Evolutionary conservation across 2,888 invertebrate species (phyloP), one percentile per base, ranked within the genome.

Genomic region (Drosophila engyochracea): DNA sequence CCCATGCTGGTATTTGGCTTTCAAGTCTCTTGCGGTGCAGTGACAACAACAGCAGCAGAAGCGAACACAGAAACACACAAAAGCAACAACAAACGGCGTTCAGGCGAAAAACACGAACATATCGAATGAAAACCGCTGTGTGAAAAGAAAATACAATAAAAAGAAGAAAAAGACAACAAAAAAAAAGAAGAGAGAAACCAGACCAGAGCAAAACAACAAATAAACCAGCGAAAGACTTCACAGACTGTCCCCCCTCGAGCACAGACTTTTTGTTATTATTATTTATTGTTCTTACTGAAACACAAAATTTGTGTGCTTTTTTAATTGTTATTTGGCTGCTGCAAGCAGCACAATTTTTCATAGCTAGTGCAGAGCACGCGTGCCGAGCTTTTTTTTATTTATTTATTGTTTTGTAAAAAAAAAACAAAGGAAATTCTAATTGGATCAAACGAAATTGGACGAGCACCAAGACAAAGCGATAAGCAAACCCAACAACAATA

Each of bases 1-100:
- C 83, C 81, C 76, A 71, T 78, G 74, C 79, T 90, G 88, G 90
- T 92, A 92, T 91, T 92, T 90, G 89, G 84, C 90, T 90, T 89
- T 89, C 81, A 88, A 85, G 82, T 89, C 89, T 91, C 91, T 83
- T 87, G 80, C 85, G 81, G 91, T 81, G 86, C 84, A 79, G 76
- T 74, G 68, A 71, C 64, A 83, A 64, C 70, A 81, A 69, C 73
- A 69, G 44, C 65, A 69, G 55, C 65, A 70, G 55, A 55, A 55
- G 81, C 72, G 59, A 66, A 57, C 63, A 52, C 67, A 63, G 22
- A 22, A 44, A 22, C 47, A 67, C 64, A 65, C 66, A 69, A 68
- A 52, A 68, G 28, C 63, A 78, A 70, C 55, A 68, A 63, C 76
- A 66, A 69, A 71, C 78, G 61, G 81, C 77, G 79, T 78, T 78